These are phyloP conservation scores for Dysidea cf. avara DNA, from an alignment of 37 sponge, comb jelly and placozoan genomes.

Conservation along the genomic window DNA sequence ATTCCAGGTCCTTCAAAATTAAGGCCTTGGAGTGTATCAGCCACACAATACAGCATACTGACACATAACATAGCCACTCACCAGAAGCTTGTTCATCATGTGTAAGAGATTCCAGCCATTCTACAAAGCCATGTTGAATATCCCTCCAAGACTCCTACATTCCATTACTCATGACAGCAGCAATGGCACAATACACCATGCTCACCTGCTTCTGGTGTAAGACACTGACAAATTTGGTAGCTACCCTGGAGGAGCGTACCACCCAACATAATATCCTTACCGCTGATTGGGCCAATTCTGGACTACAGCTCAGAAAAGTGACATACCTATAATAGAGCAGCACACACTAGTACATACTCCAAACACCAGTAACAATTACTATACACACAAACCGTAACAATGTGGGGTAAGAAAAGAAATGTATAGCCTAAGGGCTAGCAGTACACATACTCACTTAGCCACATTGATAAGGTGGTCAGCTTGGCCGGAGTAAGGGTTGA, in stretches of 20 bases:
- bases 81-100: background rate
- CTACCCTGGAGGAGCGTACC: constrained; percentile 36
- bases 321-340: constrained; percentile 57
- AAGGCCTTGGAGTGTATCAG: too few species aligned
- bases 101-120: constrained; percentile 61
- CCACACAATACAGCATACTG: too few species aligned
- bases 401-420: background rate
- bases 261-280: constrained; percentile 67
- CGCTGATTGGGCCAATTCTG: constrained; percentile 76
- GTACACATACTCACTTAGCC: constrained; percentile 66
- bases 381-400: too few species aligned
- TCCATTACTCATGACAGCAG: background rate
- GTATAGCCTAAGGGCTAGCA: background rate
- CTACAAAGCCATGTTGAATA: constrained; percentile 84
- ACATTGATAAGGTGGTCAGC: constrained; percentile 82
- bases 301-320: constrained; percentile 44
- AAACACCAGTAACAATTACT: background rate
- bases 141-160: constrained; percentile 34
- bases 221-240: constrained; percentile 31
- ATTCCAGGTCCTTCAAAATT: too few species aligned
- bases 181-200: too few species aligned
- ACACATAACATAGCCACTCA: too few species aligned
- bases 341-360: constrained; percentile 7
- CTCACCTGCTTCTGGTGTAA: constrained; percentile 58
- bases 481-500: constrained; percentile 74